Percentiles rank a stretch among this genome's conserved stretches.
Evolutionary conservation across 2,113 vertebrate species (phyloP).

Genomic region (Urocitellus parryii): DNA sequence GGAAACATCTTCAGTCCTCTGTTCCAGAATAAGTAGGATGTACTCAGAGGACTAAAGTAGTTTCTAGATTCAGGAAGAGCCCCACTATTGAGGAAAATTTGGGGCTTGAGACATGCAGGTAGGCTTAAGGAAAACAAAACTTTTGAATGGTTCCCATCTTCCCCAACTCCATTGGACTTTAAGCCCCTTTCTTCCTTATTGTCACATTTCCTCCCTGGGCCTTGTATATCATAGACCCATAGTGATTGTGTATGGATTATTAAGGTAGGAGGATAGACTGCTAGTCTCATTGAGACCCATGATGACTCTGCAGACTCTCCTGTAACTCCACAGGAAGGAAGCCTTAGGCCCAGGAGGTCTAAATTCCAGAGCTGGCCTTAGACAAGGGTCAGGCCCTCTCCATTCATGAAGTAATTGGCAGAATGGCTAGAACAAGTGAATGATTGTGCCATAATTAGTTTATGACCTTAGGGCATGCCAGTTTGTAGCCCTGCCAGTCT

Average conservation of each 20-base stretch:
- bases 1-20: neutral
- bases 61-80: conserved; percentile 16
- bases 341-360: conserved; percentile 25
- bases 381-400: conserved; percentile 45
- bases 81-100: conserved; percentile 29
- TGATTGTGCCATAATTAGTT: conserved; percentile 86
- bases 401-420: conserved; percentile 75
- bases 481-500: conserved; percentile 78
- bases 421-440: conserved; percentile 83
- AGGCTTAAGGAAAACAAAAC: conserved; percentile 15
- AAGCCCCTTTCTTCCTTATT: neutral
- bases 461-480: conserved; percentile 77
- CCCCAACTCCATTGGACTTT: neutral
- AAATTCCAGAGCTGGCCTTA: conserved; percentile 67
- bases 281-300: too few relatives aligned
- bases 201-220: conserved; percentile 13
- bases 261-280: too few relatives aligned
- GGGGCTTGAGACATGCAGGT: neutral
- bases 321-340: conserved; percentile 72
- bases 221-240: neutral
- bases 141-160: conserved; percentile 54
- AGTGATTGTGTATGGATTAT: neutral
- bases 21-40: neutral
- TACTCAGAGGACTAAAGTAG: conserved; percentile 4
- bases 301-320: neutral